Evolutionary conservation across 2,888 invertebrate species (phyloP).

Genomic region (Seladonia tumulorum): DNA sequence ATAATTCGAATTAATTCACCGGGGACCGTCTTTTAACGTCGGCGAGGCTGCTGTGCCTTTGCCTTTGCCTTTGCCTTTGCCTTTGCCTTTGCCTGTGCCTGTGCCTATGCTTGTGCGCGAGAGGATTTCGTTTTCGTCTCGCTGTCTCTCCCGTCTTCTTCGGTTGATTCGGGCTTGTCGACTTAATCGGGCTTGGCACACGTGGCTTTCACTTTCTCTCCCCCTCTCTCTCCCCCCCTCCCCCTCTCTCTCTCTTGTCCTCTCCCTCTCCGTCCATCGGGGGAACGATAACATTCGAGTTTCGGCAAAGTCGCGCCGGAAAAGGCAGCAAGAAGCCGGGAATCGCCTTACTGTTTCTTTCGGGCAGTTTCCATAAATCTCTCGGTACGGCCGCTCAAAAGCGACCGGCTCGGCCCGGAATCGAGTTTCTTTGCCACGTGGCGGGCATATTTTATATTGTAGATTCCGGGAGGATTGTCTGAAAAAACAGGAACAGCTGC

Average conservation of each 20-base stretch:
- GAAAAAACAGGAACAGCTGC: constrained; percentile 65
- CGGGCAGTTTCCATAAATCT: constrained; percentile 75
- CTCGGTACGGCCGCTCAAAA: constrained; percentile 60
- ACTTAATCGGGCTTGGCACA: constrained; percentile 12
- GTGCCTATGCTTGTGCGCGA: no score
- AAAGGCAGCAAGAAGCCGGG: constrained; percentile 30
- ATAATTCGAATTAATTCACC: constrained; percentile 77
- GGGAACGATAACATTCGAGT: constrained; percentile 37
- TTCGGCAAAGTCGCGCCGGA: constrained; percentile 41
- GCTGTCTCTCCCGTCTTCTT: not conserved
- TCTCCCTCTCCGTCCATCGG: not conserved
- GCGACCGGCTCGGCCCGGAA: constrained; percentile 56
- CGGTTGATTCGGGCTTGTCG: not conserved
- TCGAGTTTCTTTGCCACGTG: constrained; percentile 77
- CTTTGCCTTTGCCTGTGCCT: no score
- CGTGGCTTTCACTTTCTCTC: not conserved
- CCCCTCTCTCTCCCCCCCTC: no score
- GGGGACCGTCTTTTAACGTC: not conserved
- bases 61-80: no score
- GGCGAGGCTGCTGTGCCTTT: not conserved
- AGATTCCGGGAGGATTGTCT: constrained; percentile 57
- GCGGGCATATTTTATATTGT: constrained; percentile 75
- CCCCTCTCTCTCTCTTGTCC: not conserved
- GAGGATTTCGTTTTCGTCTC: not conserved
- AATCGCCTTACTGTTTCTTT: constrained; percentile 65